These are phyloP conservation scores for Acanthococcus lagerstroemiae DNA, from an alignment of 2,888 invertebrate species.

Conservation along the genomic window DNA sequence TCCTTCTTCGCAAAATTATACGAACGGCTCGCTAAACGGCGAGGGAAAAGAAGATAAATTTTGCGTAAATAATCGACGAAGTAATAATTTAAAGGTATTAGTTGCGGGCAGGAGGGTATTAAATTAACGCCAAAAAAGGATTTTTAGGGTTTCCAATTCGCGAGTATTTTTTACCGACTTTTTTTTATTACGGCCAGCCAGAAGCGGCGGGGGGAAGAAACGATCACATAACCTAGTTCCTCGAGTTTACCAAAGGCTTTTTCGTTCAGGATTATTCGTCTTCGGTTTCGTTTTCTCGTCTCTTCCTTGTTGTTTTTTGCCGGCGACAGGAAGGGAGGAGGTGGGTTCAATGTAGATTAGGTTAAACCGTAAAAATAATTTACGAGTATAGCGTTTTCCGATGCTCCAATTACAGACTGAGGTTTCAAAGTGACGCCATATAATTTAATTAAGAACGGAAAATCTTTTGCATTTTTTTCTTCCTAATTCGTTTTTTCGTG, in stretches of 20 bases:
- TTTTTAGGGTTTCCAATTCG: slow-evolving; percentile 14
- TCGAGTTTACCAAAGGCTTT: background rate
- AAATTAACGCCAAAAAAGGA: slow-evolving; percentile 19
- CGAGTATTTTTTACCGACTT: background rate
- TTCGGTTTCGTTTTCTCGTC: background rate
- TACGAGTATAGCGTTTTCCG: background rate
- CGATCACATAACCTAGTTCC: slow-evolving; percentile 18
- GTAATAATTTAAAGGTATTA: slow-evolving; percentile 26
- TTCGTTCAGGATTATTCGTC: background rate
- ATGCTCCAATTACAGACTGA: slow-evolving; percentile 4
- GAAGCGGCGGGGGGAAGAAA: background rate
- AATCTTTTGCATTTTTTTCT: background rate
- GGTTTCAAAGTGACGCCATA: background rate
- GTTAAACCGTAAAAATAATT: slow-evolving; percentile 17
- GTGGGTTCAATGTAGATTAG: slow-evolving; percentile 11
- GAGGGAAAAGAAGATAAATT: slow-evolving; percentile 14
- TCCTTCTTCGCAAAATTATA: background rate
- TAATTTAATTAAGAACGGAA: background rate
- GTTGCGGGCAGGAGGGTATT: slow-evolving; percentile 8
- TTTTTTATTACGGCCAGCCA: background rate
- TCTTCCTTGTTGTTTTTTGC: too few species aligned
- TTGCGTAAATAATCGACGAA: slow-evolving; percentile 23
- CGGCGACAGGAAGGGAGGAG: too few species aligned
- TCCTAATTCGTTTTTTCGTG: background rate
- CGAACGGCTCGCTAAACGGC: background rate